phyloP scores from a whole-genome alignment of 2,113 vertebrate species.

The Erinaceus europaeus region DNA sequence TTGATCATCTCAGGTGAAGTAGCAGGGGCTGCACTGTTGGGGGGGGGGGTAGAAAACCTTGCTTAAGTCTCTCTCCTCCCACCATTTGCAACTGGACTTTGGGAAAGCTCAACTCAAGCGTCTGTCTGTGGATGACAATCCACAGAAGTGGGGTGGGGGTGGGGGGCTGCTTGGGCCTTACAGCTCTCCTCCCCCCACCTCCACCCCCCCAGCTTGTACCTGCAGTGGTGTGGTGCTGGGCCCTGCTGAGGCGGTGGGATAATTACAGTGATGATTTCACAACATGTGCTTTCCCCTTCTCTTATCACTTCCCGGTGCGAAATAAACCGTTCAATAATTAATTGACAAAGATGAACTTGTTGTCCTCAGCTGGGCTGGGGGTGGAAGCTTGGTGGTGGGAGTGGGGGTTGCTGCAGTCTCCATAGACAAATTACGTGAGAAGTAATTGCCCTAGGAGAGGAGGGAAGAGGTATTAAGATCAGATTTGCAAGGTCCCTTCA shows the following conservation, averaged over 20 bases:
- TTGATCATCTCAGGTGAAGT: neutral
- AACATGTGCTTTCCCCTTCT: slow-evolving; percentile 33
- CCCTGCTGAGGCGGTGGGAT: slow-evolving; percentile 47
- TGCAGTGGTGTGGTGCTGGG: too few species aligned
- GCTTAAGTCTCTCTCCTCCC: neutral
- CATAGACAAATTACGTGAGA: slow-evolving; percentile 77
- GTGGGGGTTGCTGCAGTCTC: slow-evolving; percentile 60
- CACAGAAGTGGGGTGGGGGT: neutral
- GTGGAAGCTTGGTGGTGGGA: too few species aligned
- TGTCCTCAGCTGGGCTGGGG: slow-evolving; percentile 41
- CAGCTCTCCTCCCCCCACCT: neutral
- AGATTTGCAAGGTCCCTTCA: slow-evolving; percentile 74
- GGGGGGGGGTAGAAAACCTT: neutral
- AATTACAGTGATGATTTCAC: slow-evolving; percentile 74
- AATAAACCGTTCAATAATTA: slow-evolving; percentile 83
- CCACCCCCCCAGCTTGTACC: neutral
- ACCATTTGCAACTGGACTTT: neutral
- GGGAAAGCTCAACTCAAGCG: neutral
- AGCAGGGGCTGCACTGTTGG: neutral
- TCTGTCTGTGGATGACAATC: neutral
- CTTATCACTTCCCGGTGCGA: slow-evolving; percentile 69
- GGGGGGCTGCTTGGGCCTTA: neutral
- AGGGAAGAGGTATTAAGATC: slow-evolving; percentile 75
- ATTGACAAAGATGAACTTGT: slow-evolving; percentile 79
- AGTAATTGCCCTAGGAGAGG: slow-evolving; percentile 78